Percentiles rank a stretch among this genome's conserved stretches.
Conservation (phyloP, 2,113 vertebrate species). For the Scopus umbretta region DNA sequence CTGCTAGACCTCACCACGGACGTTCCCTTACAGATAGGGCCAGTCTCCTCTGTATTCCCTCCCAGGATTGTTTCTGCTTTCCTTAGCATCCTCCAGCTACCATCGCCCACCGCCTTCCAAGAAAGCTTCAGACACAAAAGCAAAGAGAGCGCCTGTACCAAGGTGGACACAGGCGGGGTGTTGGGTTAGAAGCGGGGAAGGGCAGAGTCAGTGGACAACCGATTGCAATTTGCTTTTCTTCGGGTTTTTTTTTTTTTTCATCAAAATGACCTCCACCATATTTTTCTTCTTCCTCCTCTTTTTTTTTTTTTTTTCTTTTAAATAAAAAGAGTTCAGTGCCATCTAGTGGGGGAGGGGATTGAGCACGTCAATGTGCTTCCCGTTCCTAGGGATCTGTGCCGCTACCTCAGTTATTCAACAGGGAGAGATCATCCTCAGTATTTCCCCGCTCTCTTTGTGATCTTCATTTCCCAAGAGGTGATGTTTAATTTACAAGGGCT, state of each 20-base stretch:
- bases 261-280: constrained; percentile 64
- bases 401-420: neutral
- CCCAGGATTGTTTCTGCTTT: neutral
- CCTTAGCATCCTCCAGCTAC: neutral
- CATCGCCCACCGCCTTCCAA: neutral
- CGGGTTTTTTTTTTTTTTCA: neutral
- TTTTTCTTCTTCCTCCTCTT: constrained; percentile 30
- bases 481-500: neutral
- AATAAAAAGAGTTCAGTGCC: constrained; percentile 75
- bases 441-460: neutral
- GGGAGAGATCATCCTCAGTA: neutral
- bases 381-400: neutral
- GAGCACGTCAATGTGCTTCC: neutral
- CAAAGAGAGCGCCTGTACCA: neutral
- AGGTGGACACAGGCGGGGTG: neutral
- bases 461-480: neutral
- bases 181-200: neutral
- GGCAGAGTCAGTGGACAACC: neutral
- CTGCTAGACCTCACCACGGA: neutral
- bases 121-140: neutral
- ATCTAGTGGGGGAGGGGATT: constrained; percentile 79
- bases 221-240: neutral
- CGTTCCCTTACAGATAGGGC: neutral
- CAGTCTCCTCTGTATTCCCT: neutral
- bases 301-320: constrained; percentile 14